Evolutionary conservation across 2,797 vertebrate genomes (phyloP).

Genomic region (Dermochelys coriacea): DNA sequence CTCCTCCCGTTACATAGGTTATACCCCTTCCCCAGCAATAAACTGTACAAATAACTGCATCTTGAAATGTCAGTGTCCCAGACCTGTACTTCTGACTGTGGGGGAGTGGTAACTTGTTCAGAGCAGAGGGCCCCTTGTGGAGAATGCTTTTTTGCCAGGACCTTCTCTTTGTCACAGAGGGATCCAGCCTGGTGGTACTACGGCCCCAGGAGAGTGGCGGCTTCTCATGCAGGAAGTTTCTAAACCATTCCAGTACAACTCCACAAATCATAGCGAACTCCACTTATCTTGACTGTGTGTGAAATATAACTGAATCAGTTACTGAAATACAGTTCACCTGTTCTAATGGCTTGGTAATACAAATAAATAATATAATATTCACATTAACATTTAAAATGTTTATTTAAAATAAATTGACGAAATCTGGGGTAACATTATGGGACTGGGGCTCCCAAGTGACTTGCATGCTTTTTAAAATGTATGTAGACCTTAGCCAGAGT

Average conservation of each 20-base stretch:
- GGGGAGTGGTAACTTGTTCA: not conserved
- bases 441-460: not conserved
- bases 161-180: not conserved
- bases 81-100: not conserved
- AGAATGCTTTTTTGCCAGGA: not conserved
- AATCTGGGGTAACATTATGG: not conserved
- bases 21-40: not conserved
- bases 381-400: not conserved
- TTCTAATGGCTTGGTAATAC: not conserved
- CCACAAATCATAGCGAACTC: not conserved
- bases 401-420: not conserved
- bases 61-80: not conserved
- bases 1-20: not conserved
- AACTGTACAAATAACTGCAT: not conserved
- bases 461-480: not conserved
- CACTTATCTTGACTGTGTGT: not conserved
- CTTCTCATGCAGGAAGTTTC: not conserved
- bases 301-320: not conserved
- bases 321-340: not conserved
- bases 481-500: not conserved
- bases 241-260: not conserved
- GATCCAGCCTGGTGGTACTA: not conserved
- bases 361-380: not conserved
- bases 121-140: not conserved
- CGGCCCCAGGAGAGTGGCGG: not conserved